These are phyloP conservation scores for Amblyjoppa proteus DNA, from an alignment of 2,888 invertebrate genomes.

Conservation along the genomic window DNA sequence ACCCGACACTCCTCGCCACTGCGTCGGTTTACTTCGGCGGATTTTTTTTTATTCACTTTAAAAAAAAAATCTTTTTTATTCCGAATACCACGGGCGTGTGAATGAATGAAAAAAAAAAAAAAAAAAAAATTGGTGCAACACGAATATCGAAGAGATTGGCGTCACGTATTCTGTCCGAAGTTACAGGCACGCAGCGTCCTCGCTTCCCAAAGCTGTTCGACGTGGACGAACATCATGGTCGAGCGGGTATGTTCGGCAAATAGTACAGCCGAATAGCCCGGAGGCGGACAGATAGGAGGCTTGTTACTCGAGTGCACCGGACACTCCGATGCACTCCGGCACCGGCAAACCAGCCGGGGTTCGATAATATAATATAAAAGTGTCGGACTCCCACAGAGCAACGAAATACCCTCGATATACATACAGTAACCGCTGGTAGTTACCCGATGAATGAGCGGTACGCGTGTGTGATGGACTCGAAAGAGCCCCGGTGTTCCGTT, in stretches of 20 bases:
- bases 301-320: conserved; percentile 7
- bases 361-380: conserved; percentile 35
- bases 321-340: neutral
- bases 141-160: conserved; percentile 2
- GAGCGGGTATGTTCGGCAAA: conserved; percentile 28
- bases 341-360: neutral
- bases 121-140: conserved; percentile 1
- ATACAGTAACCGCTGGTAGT: conserved; percentile 5
- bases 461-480: conserved; percentile 9
- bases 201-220: neutral
- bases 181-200: neutral
- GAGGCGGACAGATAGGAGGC: conserved; percentile 2
- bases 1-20: neutral
- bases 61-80: neutral
- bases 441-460: neutral
- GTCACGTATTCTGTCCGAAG: neutral
- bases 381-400: neutral
- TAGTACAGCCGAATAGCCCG: conserved; percentile 1
- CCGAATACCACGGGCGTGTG: neutral
- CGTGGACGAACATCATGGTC: neutral
- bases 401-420: neutral
- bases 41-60: conserved; percentile 5
- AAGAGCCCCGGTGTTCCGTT: conserved; percentile 11
- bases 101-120: neutral
- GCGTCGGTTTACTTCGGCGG: neutral